Evolutionary conservation across 1,140 invertebrate genomes (phyloP).

Genomic region (Phthorimaea operculella): DNA sequence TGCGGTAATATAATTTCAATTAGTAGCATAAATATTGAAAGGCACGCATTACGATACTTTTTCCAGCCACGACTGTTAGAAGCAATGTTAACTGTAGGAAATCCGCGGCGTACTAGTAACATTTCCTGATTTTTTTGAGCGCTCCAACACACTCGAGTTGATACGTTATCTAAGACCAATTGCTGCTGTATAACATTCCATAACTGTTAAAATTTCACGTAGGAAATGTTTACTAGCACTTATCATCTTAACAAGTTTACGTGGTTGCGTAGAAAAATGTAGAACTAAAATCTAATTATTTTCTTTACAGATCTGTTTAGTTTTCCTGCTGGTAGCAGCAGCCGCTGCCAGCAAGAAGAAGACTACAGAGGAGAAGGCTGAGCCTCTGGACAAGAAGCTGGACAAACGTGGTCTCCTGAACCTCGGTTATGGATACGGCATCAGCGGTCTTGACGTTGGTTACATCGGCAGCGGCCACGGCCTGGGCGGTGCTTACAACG

Average conservation of each 20-base stretch:
- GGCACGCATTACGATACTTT: not conserved
- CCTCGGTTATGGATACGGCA: conserved; percentile 71
- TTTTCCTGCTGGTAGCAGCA: conserved; percentile 77
- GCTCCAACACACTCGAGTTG: not conserved
- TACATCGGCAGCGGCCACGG: conserved; percentile 75
- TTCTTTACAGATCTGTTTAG: conserved; percentile 73
- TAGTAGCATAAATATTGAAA: not conserved
- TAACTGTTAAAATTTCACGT: not conserved
- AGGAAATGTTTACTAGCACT: not conserved
- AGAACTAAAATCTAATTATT: conserved; percentile 14
- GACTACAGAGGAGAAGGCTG: conserved; percentile 70
- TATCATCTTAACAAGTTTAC: not conserved
- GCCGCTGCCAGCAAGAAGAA: conserved; percentile 72
- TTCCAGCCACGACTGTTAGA: not conserved
- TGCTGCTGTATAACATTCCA: not conserved
- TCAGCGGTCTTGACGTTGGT: conserved; percentile 71
- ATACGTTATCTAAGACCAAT: conserved; percentile 1
- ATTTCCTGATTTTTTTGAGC: conserved; percentile 1
- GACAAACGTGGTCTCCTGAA: conserved; percentile 72
- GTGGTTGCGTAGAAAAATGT: not conserved
- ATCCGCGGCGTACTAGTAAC: not conserved
- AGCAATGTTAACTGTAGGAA: conserved; percentile 1
- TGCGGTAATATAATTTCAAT: not conserved
- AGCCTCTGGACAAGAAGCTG: conserved; percentile 69
- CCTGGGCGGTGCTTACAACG: conserved; percentile 71